Evolutionary conservation across 2,113 vertebrate genomes (phyloP), one percentile per base, ranked within the genome.

Genomic region (Datnioides undecimradiatus): DNA sequence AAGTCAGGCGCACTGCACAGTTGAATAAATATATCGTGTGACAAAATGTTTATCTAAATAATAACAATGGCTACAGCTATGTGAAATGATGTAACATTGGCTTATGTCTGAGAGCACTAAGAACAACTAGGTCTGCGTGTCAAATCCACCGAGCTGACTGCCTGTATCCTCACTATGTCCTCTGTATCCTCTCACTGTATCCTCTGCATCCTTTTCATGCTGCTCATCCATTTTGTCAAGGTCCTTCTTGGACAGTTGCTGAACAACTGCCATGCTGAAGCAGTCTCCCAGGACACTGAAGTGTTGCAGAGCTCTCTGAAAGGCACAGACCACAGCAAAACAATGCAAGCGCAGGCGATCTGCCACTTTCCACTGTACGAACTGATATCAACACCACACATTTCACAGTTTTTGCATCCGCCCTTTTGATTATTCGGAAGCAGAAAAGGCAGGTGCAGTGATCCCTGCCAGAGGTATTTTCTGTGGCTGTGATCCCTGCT

Each of bases 221-320:
- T 51, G 78, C 84, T 90, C 86, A 85, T 91, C 80, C 76, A 83
- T 89, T 85, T 87, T 73, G 49, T 87, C 82, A 90, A 88, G 86
- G 81, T 85, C 83, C 67, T 91, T 84, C 57, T 48, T 72, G 34
- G 77, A 72, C 79, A 66, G 76, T 43, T 63, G 79, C 87, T 89
- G 88, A 91, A 85, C 76, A 69, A 33, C 65, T 84, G 80, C 58
- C 72, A 72, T 13, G 7, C 70, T 73, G 76, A 81, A 60, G 76
- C 73, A 59, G 79, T 86, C 86, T 81, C 89, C 51, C 17, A 62
- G 84, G 86, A 90, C 71, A 38, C 82, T 59, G 72, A 70, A 77
- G 45, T 40, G 43, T 71, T 77, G 83, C 85, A 76, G 69, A 80
- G 52, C 12, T 73, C 38, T 70, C 63, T 73, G 38, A 40, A 69